Percentiles rank a stretch among this genome's conserved stretches.
These are phyloP conservation scores for Bradynema listronoti DNA, from an alignment of 1,140 invertebrate species.

Conservation along the genomic window DNA sequence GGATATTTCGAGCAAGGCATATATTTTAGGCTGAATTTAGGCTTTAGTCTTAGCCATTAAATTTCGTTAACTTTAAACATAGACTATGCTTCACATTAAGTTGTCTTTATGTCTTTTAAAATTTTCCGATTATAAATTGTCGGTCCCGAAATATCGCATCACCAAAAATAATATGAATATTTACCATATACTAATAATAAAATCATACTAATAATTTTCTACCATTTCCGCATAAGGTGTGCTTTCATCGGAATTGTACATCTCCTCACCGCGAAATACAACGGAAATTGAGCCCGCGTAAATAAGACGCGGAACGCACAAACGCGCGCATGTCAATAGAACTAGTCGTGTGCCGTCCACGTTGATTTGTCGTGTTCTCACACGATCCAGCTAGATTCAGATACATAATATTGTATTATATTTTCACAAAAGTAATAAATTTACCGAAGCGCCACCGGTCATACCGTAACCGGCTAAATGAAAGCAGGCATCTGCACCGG, in stretches of 20 bases:
- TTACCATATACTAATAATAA: too few species aligned
- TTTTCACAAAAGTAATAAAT: conserved; percentile 2
- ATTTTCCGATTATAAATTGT: too few species aligned
- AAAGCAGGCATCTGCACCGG: conserved; percentile 40
- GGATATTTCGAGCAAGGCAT: too few species aligned
- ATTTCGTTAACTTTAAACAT: too few species aligned
- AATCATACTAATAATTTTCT: conserved; percentile 17
- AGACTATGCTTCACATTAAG: too few species aligned
- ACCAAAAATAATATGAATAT: too few species aligned
- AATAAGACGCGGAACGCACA: conserved; percentile 25
- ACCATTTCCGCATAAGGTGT: conserved; percentile 26
- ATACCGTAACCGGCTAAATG: conserved; percentile 43
- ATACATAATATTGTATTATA: background rate
- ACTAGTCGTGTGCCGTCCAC: conserved; percentile 29
- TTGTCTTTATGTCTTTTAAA: too few species aligned
- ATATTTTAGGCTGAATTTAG: too few species aligned
- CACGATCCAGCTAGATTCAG: conserved; percentile 26
- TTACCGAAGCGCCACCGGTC: conserved; percentile 35
- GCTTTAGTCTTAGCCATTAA: too few species aligned
- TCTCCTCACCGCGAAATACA: conserved; percentile 29
- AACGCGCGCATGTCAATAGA: conserved; percentile 19
- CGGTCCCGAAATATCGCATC: too few species aligned
- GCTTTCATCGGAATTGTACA: conserved; percentile 29
- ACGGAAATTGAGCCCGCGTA: conserved; percentile 33
- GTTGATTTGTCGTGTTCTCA: conserved; percentile 26